phyloP scores from a whole-genome alignment of 2,797 vertebrate species.

The Florisuga fusca region DNA sequence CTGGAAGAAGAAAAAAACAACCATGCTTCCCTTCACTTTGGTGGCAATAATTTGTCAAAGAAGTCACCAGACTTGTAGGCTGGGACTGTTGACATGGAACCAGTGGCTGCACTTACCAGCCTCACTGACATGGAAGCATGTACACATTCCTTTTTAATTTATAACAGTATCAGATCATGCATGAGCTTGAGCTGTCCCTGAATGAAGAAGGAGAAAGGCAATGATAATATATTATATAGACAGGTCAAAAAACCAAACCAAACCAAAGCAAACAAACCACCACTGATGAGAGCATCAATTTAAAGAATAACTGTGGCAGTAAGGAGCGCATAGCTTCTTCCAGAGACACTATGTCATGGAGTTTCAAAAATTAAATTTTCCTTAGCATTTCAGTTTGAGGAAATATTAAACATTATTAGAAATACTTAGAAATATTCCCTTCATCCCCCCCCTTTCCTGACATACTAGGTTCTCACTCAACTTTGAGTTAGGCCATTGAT shows the following conservation, averaged over 20 bases:
- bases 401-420: not conserved
- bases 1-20: not conserved
- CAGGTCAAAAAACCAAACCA: not conserved
- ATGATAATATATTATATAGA: not conserved
- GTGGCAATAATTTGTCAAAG: not conserved
- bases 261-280: too few species aligned
- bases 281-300: not conserved
- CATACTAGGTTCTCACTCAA: not conserved
- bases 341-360: not conserved
- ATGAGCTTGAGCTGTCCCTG: not conserved
- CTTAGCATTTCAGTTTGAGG: not conserved
- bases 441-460: not conserved
- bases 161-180: not conserved
- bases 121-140: not conserved
- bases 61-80: not conserved
- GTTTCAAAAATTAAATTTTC: not conserved
- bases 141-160: not conserved
- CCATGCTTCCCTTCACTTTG: not conserved
- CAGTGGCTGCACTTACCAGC: not conserved
- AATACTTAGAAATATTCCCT: not conserved
- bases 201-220: not conserved
- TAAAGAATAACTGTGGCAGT: not conserved
- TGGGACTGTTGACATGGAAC: not conserved
- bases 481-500: not conserved
- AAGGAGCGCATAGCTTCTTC: not conserved